Percentiles rank a stretch among this genome's conserved stretches.
These are phyloP conservation scores for Nannoperca obscura DNA, from an alignment of 2,797 vertebrate species.

Conservation along the genomic window DNA sequence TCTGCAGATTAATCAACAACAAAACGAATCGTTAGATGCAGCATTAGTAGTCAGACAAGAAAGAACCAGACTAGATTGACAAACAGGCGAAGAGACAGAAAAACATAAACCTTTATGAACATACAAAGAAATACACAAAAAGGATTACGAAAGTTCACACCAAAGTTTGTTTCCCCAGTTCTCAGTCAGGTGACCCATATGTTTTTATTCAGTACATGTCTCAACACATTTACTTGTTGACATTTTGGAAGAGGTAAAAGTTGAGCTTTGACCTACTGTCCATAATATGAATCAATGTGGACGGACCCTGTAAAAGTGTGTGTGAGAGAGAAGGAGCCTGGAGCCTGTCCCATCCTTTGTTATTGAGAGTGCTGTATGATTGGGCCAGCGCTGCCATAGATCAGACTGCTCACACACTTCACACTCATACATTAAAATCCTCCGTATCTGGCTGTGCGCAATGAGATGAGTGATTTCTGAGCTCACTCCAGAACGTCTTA, in stretches of 20 bases:
- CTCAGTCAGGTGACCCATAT: constrained; percentile 47
- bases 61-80: constrained; percentile 5
- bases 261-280: constrained; percentile 63
- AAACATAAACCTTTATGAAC: constrained; percentile 11
- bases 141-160: constrained; percentile 19
- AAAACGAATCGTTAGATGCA: too few species aligned
- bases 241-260: constrained; percentile 70
- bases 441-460: constrained; percentile 43
- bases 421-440: constrained; percentile 56
- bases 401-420: constrained; percentile 60
- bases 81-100: background rate
- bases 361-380: constrained; percentile 51
- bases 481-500: constrained; percentile 49
- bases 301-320: constrained; percentile 44
- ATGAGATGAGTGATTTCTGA: constrained; percentile 60
- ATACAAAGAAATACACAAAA: constrained; percentile 2
- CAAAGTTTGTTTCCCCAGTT: background rate
- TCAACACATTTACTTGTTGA: constrained; percentile 67
- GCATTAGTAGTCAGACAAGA: background rate
- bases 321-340: constrained; percentile 45
- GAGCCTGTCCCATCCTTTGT: constrained; percentile 55
- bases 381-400: constrained; percentile 49
- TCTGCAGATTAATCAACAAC: too few species aligned
- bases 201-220: constrained; percentile 50
- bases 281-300: constrained; percentile 52